Base-by-base conservation (phyloP, 2,888 invertebrate genomes). In the Cheilosia variabilis region DNA sequence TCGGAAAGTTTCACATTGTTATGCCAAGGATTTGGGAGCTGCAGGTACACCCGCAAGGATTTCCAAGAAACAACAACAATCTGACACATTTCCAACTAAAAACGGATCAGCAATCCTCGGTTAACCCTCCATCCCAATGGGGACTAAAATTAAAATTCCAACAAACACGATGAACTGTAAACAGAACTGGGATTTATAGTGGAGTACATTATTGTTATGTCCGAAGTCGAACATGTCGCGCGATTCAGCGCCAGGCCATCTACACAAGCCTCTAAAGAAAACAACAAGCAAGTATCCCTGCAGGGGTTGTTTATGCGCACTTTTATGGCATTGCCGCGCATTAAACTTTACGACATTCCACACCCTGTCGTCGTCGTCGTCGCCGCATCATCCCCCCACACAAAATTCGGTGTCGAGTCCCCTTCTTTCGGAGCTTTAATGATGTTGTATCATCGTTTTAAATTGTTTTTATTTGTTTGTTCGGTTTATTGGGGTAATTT, bases 381-480 rank as follows among this genome's bases (percentile, higher is more conserved):
- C 60, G 19, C 13, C n/a, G n/a, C 47, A 24, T 45, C 65, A 58
- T 60, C 62, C 41, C 24, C 65, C 17, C 3, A 7, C 7, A 31
- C 31, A 45, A 1, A 47, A 66, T 43, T 63, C 37, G 13, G 73
- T 69, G 63, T 60, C 43, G 68, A 19, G 53, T 34, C 66, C 27
- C 65, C 52, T 47, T 62, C 62, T 34, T 55, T 37, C 34, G 55
- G 47, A 62, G 76, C 57, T 72, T 58, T 80, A 86, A 86, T 86
- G 86, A 86, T 86, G 86, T 86, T 86, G 86, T 86, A 86, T 86
- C 86, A 86, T 81, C 81, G 72, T 68, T 81, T 77, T 68, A 86
- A 86, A 86, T 86, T 86, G 86, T 86, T 86, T 86, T 86, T 86
- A 86, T 86, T 86, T 86, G 86, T 86, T 86, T 86, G 71, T 52